Conservation (phyloP, 2,888 invertebrate genomes). For the Ichneumon xanthorius region DNA sequence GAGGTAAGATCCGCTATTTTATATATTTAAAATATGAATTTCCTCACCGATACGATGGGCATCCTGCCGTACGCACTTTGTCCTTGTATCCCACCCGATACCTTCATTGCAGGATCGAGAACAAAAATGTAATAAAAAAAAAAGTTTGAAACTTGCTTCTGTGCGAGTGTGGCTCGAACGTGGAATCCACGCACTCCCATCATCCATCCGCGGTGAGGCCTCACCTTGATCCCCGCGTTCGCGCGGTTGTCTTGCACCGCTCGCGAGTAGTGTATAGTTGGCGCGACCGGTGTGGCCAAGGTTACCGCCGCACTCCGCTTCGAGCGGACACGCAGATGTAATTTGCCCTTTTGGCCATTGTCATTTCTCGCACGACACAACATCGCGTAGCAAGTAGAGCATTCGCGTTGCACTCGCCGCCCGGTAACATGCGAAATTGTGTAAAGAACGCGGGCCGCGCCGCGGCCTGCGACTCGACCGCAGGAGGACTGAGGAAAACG, state of each 20-base stretch:
- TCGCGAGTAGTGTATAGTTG: constrained; percentile 51
- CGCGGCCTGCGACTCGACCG: background rate
- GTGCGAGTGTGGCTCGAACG: constrained; percentile 19
- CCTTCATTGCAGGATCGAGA: background rate
- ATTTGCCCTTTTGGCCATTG: constrained; percentile 75
- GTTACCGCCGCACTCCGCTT: constrained; percentile 64
- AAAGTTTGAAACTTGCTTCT: background rate
- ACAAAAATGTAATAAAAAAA: background rate
- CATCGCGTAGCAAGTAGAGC: background rate
- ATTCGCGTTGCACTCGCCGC: constrained; percentile 9
- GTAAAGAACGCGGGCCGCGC: background rate
- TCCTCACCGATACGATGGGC: background rate
- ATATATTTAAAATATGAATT: no score
- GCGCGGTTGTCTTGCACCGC: constrained; percentile 13
- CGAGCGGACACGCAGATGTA: constrained; percentile 71
- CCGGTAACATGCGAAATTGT: constrained; percentile 13
- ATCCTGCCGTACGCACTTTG: background rate
- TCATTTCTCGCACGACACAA: constrained; percentile 71
- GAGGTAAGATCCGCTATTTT: no score
- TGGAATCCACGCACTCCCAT: constrained; percentile 27
- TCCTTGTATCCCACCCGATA: background rate
- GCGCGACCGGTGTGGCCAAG: constrained; percentile 63
- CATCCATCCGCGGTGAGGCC: constrained; percentile 42
- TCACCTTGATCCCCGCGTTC: constrained; percentile 67
- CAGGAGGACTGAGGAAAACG: background rate